Conservation (phyloP, 2,113 vertebrate species). For the Tragelaphus scriptus region DNA sequence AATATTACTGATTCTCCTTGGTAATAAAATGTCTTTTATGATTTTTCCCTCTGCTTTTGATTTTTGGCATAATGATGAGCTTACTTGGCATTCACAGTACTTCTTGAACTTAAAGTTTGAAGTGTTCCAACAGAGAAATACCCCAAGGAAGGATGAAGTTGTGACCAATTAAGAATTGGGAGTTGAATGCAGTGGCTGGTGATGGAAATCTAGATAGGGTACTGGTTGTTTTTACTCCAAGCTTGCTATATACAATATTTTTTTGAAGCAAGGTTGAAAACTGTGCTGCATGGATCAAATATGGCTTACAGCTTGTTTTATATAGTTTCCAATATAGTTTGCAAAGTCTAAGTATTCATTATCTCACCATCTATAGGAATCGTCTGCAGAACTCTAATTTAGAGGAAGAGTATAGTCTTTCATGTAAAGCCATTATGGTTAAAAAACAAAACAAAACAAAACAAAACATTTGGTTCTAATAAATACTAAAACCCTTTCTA, state of each 20-base stretch:
- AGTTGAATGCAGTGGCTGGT: neutral
- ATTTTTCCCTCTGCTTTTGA: neutral
- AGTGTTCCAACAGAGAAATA: neutral
- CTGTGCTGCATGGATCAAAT: neutral
- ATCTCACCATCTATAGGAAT: neutral
- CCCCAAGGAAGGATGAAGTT: neutral
- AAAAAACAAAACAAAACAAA: neutral
- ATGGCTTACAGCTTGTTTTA: neutral
- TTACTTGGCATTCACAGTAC: neutral
- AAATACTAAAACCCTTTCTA: neutral
- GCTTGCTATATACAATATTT: neutral
- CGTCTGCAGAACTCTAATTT: neutral
- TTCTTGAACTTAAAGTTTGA: neutral
- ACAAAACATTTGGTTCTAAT: neutral
- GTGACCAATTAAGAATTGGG: rapidly evolving
- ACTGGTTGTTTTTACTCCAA: neutral
- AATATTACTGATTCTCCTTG: neutral
- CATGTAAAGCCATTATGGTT: neutral
- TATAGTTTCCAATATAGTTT: neutral
- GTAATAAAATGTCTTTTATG: neutral
- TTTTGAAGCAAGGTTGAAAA: neutral
- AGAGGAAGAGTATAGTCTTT: neutral
- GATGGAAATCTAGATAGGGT: too few relatives aligned
- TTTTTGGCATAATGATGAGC: neutral
- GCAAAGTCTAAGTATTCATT: neutral